Conservation (phyloP, 2,888 invertebrate genomes). For the Euclidia mi region DNA sequence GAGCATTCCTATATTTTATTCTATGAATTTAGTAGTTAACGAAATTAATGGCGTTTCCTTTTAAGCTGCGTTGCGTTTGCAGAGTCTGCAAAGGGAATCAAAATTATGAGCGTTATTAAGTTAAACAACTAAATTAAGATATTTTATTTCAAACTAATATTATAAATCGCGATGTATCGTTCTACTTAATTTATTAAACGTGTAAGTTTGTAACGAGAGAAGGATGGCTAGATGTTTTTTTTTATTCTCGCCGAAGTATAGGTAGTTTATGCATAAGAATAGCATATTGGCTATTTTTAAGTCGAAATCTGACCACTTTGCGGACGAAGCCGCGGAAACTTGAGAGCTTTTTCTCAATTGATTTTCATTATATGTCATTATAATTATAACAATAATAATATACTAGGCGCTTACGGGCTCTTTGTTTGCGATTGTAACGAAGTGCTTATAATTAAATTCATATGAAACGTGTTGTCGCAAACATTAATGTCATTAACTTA, state of each 20-base stretch:
- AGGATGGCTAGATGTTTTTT: no score
- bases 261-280: no score
- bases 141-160: no score
- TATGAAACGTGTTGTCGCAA: constrained; percentile 7
- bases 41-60: constrained; percentile 3
- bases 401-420: not conserved
- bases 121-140: no score
- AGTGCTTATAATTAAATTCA: constrained; percentile 6
- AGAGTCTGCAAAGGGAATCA: not conserved
- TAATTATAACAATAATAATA: not conserved
- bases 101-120: no score
- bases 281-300: no score
- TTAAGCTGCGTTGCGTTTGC: not conserved
- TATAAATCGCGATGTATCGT: no score
- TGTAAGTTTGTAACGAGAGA: no score
- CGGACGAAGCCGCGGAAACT: not conserved
- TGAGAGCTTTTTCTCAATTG: no score
- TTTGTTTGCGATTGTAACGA: constrained; percentile 4
- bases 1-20: constrained; percentile 46
- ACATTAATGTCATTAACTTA: constrained; percentile 8
- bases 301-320: no score
- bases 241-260: no score
- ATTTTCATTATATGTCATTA: not conserved
- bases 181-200: no score
- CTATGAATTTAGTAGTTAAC: constrained; percentile 32